Evolutionary conservation across 2,888 invertebrate species (phyloP).

Genomic region (Drosophila putrida): DNA sequence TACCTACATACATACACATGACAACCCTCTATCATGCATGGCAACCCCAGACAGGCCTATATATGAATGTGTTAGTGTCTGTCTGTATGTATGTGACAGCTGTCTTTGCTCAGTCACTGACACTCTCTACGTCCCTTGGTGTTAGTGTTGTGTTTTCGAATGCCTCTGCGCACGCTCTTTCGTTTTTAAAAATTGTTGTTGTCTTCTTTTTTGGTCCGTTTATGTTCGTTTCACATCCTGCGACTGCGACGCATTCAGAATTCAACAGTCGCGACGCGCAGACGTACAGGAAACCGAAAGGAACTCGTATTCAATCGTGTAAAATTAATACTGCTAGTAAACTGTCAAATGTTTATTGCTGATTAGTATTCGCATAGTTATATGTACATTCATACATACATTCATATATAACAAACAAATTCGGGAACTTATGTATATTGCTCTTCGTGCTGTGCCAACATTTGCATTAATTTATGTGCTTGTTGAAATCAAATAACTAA

Average conservation of each 20-base stretch:
- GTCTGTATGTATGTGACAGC: conserved; percentile 43
- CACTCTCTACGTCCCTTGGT: conserved; percentile 1
- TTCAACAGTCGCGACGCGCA: conserved; percentile 62
- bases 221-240: conserved; percentile 44
- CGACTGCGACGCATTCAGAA: conserved; percentile 56
- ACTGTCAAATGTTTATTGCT: not conserved
- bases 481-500: conserved; percentile 55
- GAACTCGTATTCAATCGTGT: not conserved
- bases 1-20: conserved; percentile 26
- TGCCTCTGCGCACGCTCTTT: conserved; percentile 69
- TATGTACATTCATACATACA: conserved; percentile 4
- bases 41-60: conserved; percentile 41
- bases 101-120: conserved; percentile 36
- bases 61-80: not conserved
- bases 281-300: conserved; percentile 50
- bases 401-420: not conserved
- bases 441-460: conserved; percentile 42
- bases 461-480: conserved; percentile 68
- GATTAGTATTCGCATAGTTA: conserved; percentile 2
- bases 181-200: conserved; percentile 43
- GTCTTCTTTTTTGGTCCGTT: conserved; percentile 7
- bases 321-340: conserved; percentile 7
- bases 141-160: conserved; percentile 37
- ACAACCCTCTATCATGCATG: conserved; percentile 40
- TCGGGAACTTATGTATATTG: not conserved